Conservation (phyloP, 2,888 invertebrate species). For the Drosophila neonasuta region DNA sequence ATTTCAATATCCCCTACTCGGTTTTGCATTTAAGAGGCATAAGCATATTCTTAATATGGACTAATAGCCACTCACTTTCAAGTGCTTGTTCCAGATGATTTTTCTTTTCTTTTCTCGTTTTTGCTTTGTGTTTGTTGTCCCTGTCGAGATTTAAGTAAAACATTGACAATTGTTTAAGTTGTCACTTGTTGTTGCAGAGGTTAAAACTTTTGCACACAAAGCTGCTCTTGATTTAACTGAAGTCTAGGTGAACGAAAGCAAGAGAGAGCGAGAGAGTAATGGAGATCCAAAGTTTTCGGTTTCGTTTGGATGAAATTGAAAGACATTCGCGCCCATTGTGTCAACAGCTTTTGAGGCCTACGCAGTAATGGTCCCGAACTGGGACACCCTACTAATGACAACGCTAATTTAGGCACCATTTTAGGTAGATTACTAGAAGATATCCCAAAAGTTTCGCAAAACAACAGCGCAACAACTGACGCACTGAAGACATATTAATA, state of each 20-base stretch:
- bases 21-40: not conserved
- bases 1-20: not conserved
- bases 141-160: constrained; percentile 61
- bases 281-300: constrained; percentile 23
- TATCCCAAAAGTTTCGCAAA: constrained; percentile 43
- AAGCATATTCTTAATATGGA: constrained; percentile 13
- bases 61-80: constrained; percentile 47
- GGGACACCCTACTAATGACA: constrained; percentile 61
- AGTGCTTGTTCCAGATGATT: constrained; percentile 36
- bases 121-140: constrained; percentile 12
- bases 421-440: constrained; percentile 36
- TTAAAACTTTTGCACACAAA: constrained; percentile 49
- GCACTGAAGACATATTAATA: constrained; percentile 63
- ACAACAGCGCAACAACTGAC: constrained; percentile 38
- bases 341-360: constrained; percentile 19
- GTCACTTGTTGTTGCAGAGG: constrained; percentile 19
- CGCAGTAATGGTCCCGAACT: constrained; percentile 13
- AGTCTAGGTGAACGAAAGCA: constrained; percentile 14
- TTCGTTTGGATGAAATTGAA: constrained; percentile 19
- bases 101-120: constrained; percentile 34
- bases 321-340: constrained; percentile 18
- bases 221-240: constrained; percentile 36
- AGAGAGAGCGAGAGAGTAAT: constrained; percentile 5
- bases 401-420: constrained; percentile 66
- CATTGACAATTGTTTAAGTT: constrained; percentile 65